Evolutionary conservation across 2,888 invertebrate species (phyloP), one percentile per base, ranked within the genome.

Genomic region (Rhogogaster chlorosoma): DNA sequence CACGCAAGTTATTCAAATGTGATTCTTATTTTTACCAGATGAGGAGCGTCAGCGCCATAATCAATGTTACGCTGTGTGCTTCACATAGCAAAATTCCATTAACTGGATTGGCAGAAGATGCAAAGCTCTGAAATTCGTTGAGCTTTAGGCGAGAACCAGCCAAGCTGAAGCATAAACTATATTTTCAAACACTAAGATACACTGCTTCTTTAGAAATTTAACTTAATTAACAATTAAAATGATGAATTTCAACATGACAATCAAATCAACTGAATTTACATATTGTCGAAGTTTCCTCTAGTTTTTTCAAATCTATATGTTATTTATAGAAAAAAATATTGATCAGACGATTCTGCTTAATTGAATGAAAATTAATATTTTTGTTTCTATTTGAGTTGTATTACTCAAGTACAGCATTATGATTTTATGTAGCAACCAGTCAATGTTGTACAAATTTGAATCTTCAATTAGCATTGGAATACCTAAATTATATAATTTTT

Each of bases 211-310:
- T 10, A 38, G 38, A 61, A 80, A 26, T 61, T 80, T 2, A 36
- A 42, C 10, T 26, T 10, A 32, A 12, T 49, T 38, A 38, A 61
- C 6, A 78, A 57, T 80, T 15, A 22, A 5, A n/a, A 38, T 61
- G 36, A 36, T 61, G 38, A 61, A 80, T 57, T 80, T 61, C 61
- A 49, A 29, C 7, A 53, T 77, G 77, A 77, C 77, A 77, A 77
- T 77, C 77, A 77, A 49, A 77, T 77, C 77, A 29, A 53, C 15
- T 29, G 45, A 53, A 77, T 77, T 29, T 15, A 32, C 67, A 29
- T 53, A 77, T 49, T 53, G 53, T 77, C 32, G n/a, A 53, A 49
- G 29, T 49, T 77, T 26, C 10, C n/a, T 18, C 29, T 6, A 7
- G 18, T 18, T 53, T 9, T 49, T 53, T 2, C 45, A 26, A 53